Evolutionary conservation across 2,888 invertebrate species (phyloP), one percentile per base, ranked within the genome.

Genomic region (Tubulanus polymorphus): DNA sequence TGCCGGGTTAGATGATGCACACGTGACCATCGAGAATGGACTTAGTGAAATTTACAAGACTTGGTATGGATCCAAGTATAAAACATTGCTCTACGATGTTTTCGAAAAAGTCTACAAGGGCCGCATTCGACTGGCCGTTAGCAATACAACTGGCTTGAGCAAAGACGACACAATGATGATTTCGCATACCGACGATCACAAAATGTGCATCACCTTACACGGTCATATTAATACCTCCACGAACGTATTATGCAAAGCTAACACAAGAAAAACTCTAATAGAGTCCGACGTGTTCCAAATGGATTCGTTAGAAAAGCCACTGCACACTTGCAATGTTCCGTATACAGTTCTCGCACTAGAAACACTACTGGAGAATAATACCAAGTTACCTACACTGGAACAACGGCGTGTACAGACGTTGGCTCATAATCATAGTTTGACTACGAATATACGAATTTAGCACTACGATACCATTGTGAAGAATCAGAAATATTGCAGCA

Each of bases 1-100:
- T 41, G 41, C 41, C 41, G 41, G 41, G 41, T 41, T 41, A 41
- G 41, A 41, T 15, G 41, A 41, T 15, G 41, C 41, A 41, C 41
- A 41, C 41, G 41, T 41, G 41, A 41, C 41, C 41, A 41, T 41
- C 5, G 41, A 41, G 23, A 41, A 41, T 15, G 41, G 41, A 41
- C 41, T 41, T 41, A 41, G 41, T 23, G 41, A 41, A 41, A 41
- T 41, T 15, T 41, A 41, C 41, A 41, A 41, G 41, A 41, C 18
- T 41, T 41, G 41, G 41, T 41, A 41, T 23, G 15, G 41, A 8
- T 8, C 15, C 15, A 41, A 41, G 15, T 41, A 8, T 15, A 41
- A 41, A 23, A 41, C 6, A 5, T 15, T 41, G 6, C 41, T 41
- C 6, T 41, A 41, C 15, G 15, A 41, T 41, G 15, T 41, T 5